Conservation (phyloP, 2,113 vertebrate species). For the Thymallus thymallus region DNA sequence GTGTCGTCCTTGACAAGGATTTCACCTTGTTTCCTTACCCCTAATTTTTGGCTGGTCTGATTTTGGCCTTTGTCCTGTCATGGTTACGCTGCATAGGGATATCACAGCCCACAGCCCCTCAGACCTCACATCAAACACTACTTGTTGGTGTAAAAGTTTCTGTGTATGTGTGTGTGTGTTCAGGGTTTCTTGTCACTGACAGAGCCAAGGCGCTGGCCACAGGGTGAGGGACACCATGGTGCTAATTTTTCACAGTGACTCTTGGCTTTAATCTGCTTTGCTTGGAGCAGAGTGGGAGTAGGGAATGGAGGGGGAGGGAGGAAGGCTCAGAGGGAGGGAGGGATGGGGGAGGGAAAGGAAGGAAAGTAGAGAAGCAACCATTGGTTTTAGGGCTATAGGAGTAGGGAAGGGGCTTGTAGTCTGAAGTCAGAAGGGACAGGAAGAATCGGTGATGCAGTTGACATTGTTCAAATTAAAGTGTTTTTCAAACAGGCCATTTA, state of each 20-base stretch:
- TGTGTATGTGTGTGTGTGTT: not conserved
- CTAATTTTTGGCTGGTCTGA: not conserved
- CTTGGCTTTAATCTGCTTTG: not conserved
- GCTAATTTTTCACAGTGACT: not conserved
- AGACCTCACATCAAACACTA: not conserved
- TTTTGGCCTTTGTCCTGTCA: constrained; percentile 1
- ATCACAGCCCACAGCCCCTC: not conserved
- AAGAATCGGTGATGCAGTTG: constrained; percentile 2
- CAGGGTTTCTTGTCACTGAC: not conserved
- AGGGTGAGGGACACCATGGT: not conserved
- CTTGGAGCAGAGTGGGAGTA: not conserved
- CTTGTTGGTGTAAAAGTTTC: not conserved
- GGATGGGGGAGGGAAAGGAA: not conserved
- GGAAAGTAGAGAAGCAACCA: not conserved
- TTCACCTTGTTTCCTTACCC: not conserved
- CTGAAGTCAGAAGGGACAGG: not conserved
- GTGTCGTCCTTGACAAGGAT: not conserved
- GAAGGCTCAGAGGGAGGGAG: not conserved
- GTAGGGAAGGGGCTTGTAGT: not conserved
- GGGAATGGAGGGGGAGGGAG: not conserved
- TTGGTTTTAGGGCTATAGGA: not conserved
- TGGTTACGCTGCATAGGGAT: not conserved
- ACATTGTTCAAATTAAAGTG: constrained; percentile 5
- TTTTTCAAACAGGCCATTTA: constrained; percentile 9
- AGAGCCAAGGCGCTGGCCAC: not conserved